These are phyloP conservation scores for Nansenia antarctica DNA, from an alignment of 2,113 vertebrate genomes.

Conservation along the genomic window DNA sequence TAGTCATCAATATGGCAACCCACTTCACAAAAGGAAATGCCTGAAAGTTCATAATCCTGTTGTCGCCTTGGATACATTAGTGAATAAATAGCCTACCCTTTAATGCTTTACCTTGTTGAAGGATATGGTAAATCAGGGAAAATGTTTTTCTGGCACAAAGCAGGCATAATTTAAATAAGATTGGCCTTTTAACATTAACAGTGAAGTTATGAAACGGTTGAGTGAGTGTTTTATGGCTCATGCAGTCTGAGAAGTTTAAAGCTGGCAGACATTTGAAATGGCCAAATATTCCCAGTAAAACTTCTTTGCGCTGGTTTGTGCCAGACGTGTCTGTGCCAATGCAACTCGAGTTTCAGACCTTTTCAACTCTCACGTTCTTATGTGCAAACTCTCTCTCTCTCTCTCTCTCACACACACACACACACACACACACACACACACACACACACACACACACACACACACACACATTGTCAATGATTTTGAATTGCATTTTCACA, in stretches of 20 bases:
- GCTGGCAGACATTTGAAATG: constrained; percentile 52
- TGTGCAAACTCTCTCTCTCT: constrained; percentile 35
- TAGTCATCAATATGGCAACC: constrained; percentile 37
- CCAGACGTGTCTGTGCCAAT: constrained; percentile 54
- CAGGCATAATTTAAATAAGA: constrained; percentile 22
- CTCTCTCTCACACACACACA: neutral
- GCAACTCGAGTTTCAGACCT: constrained; percentile 56
- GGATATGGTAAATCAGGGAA: neutral
- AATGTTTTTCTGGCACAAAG: neutral
- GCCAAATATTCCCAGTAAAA: constrained; percentile 44
- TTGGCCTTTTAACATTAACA: constrained; percentile 43
- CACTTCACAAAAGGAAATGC: constrained; percentile 53
- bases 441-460: neutral
- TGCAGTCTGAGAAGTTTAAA: constrained; percentile 37
- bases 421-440: too few species aligned
- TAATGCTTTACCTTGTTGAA: neutral
- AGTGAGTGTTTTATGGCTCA: constrained; percentile 26
- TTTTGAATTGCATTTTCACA: constrained; percentile 13
- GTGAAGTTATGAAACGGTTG: constrained; percentile 25
- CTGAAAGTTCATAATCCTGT: constrained; percentile 44
- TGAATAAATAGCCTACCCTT: neutral
- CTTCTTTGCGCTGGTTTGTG: constrained; percentile 41
- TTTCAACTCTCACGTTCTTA: constrained; percentile 59
- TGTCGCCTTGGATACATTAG: constrained; percentile 32
- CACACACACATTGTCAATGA: constrained; percentile 18